Evolutionary conservation across 2,888 invertebrate species (phyloP), one percentile per base, ranked within the genome.

Genomic region (Malachius bipustulatus): DNA sequence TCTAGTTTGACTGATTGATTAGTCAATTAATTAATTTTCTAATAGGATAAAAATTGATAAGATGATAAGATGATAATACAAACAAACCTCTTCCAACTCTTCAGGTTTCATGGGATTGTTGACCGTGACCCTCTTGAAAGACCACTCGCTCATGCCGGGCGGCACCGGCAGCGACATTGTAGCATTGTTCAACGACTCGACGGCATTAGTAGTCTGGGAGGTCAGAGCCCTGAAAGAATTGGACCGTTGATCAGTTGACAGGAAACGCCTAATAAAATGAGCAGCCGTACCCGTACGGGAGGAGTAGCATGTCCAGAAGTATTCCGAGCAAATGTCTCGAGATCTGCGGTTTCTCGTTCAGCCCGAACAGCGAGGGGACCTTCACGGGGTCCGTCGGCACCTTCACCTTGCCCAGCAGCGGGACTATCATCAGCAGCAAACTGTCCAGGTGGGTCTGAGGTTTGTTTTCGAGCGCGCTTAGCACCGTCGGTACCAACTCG

Each of bases 381-480:
- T 77, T 70, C 14, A 69, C 71, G 14, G 72, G 68, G 59, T 75
- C 77, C 36, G 70, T 66, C 12, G 80, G 73, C 34, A 75, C 62
- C 50, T 73, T 71, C 3, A 90, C 71, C 39, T 82, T 73, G 16
- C 80, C 80, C 41, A 91, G 59, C 19, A 84, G 69, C 30, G 88
- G 84, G 63, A 89, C 74, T 45, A 91, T 68, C 42, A 91, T 63
- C 57, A 84, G 71, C 36, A 91, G 65, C 19, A 93, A 69, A 49
- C 88, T 87, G 58, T 91, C 87, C 55, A 89, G 82, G 60, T 91
- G 91, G 24, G 74, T 73, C 42, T 76, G 72, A 16, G 90, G 82
- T 57, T 85, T 85, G 35, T 77, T 78, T 52, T 83, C 82, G 30
- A 88, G 66, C 41, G 87, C 78, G 52, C 76, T 75, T 14, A 93